These are phyloP conservation scores for Pseudomyrmex sp. DNA, from an alignment of 1,140 invertebrate genomes.

Conservation along the genomic window DNA sequence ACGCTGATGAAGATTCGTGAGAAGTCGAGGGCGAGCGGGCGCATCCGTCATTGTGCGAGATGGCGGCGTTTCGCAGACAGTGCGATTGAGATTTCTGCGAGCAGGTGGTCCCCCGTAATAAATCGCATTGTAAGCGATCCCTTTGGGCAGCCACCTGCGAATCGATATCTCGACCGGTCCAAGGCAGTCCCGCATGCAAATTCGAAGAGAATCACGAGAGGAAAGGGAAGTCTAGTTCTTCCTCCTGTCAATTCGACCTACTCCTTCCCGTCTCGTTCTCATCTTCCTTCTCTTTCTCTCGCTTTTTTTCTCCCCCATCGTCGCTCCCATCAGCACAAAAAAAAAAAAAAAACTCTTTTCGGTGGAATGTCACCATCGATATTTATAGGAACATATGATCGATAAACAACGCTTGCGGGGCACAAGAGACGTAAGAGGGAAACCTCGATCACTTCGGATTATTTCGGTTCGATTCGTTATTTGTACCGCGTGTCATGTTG, in stretches of 20 bases:
- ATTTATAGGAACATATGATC: background rate
- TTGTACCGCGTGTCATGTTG: too few relatives aligned
- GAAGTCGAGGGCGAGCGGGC: slow-evolving; percentile 53
- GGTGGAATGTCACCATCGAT: slow-evolving; percentile 27
- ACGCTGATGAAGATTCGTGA: slow-evolving; percentile 71
- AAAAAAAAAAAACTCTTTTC: slow-evolving; percentile 40
- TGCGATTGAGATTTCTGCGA: slow-evolving; percentile 81
- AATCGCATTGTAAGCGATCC: slow-evolving; percentile 84
- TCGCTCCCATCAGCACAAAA: slow-evolving; percentile 33
- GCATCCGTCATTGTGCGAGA: slow-evolving; percentile 67
- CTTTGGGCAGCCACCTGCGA: slow-evolving; percentile 81
- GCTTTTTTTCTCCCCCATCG: background rate
- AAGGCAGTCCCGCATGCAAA: slow-evolving; percentile 78
- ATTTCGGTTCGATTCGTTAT: too few relatives aligned
- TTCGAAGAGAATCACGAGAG: slow-evolving; percentile 68
- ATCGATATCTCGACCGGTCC: slow-evolving; percentile 81
- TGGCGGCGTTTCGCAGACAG: slow-evolving; percentile 70
- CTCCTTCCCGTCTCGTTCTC: background rate
- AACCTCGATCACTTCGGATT: too few relatives aligned
- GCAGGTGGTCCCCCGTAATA: slow-evolving; percentile 83
- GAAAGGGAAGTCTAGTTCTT: slow-evolving; percentile 57
- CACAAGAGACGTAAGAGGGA: too few relatives aligned
- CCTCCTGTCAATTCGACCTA: slow-evolving; percentile 56
- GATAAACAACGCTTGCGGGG: background rate
- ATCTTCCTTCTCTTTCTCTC: too few relatives aligned